Evolutionary conservation across 2,113 vertebrate species (phyloP).

Genomic region (Alces alces): DNA sequence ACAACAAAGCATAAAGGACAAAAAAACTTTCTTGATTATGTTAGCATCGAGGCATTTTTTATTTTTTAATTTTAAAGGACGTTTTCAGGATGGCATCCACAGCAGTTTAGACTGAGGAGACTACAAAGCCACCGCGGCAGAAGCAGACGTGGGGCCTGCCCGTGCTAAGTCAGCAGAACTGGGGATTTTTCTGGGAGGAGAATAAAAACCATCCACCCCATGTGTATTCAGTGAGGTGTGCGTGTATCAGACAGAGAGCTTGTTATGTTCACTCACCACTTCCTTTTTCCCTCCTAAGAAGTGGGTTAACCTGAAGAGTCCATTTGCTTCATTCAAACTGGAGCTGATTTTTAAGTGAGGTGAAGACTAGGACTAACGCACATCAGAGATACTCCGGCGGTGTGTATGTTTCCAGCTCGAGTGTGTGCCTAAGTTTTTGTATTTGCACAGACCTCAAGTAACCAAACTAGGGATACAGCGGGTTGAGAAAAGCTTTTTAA

Average conservation of each 20-base stretch:
- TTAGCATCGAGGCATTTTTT: background rate
- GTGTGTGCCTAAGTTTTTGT: background rate
- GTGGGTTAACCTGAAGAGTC: background rate
- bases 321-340: background rate
- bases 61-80: background rate
- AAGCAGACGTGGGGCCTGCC: background rate
- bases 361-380: background rate
- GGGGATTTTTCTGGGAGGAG: background rate
- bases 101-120: background rate
- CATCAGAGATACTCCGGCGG: background rate
- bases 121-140: background rate
- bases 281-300: background rate
- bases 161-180: background rate
- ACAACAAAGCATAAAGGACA: background rate
- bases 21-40: background rate
- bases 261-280: background rate
- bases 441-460: background rate
- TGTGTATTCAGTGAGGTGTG: background rate
- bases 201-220: background rate
- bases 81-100: background rate
- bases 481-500: background rate
- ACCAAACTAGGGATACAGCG: background rate
- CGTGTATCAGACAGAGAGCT: too few relatives aligned
- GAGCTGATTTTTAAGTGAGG: background rate
- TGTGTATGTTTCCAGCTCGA: background rate